These are phyloP conservation scores for Subacronicta megacephala DNA, from an alignment of 2,888 invertebrate species.

Conservation along the genomic window DNA sequence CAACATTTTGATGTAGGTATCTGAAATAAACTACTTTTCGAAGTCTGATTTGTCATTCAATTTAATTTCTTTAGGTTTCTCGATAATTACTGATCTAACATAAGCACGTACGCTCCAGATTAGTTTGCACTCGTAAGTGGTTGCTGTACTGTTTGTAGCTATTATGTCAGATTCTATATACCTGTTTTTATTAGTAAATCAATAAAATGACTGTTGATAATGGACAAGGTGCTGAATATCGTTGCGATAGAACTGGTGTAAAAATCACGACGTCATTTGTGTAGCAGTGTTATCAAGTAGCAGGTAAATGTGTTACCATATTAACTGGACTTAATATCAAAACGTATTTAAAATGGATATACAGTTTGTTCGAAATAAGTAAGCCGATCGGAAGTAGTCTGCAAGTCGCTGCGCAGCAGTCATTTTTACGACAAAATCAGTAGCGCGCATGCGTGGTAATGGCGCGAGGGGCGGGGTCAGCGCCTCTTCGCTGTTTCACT, in stretches of 20 bases:
- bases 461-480: too few relatives aligned
- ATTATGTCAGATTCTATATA: neutral
- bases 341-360: too few relatives aligned
- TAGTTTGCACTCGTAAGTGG: neutral
- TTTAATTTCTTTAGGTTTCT: too few relatives aligned
- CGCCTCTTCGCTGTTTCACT: too few relatives aligned
- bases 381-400: too few relatives aligned
- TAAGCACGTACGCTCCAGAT: neutral
- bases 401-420: too few relatives aligned
- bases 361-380: too few relatives aligned
- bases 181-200: neutral
- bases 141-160: neutral
- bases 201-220: neutral
- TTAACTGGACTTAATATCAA: constrained; percentile 7
- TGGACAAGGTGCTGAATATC: neutral
- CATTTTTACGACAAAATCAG: too few relatives aligned
- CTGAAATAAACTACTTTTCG: neutral
- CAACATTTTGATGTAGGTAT: neutral
- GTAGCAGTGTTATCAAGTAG: too few relatives aligned
- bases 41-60: neutral
- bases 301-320: neutral
- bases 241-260: neutral
- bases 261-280: too few relatives aligned
- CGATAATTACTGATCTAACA: too few relatives aligned
- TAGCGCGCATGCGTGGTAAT: too few relatives aligned